Base-by-base conservation (phyloP, 1,140 invertebrate species). In the Lordiphosa stackelbergi region DNA sequence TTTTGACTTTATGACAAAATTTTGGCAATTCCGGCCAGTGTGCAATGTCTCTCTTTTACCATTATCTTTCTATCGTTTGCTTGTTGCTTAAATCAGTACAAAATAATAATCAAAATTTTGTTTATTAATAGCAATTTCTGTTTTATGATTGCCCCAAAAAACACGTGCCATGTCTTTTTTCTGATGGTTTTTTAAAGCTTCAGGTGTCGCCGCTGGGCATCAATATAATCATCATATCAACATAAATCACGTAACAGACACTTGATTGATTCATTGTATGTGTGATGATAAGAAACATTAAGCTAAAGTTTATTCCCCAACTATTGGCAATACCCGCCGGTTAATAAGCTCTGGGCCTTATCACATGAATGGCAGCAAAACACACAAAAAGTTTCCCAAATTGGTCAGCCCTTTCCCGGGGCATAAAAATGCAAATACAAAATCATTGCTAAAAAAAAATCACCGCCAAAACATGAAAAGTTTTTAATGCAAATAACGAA, bases 401-500 rank as follows among this genome's bases (percentile, higher is more conserved):
- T 45, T 45, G 43, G 43, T 45, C 43, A 31, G 42, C 10, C 13
- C 41, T 19, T 34, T 10, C 46, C 40, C 24, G 24, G 43, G 43
- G 43, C 65, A 60, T 61, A 53, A 81, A 79, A 81, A 83, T 81
- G 75, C 66, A 81, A 74, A 74, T 74, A 55, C 52, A 64, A 66
- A 70, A 74, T 63, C 49, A 57, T 58, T 47, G 68, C 45, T 51
- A 53, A 70, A 79, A 16, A 16, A 19, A 81, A 51, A 73, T 74
- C 59, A 69, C 56, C 57, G 53, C 53, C 57, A 75, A 49, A 75
- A 75, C 62, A 64, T 38, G 56, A 75, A 75, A 69, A 79, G 56
- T 69, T 81, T 79, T 81, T 64, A 81, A 81, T 81, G 77, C 75
- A 81, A 81, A 81, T 83, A 61, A 40, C 68, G 66, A 72, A 72